These are phyloP conservation scores for Dasypus novemcinctus DNA, from an alignment of 2,113 vertebrate genomes.

Conservation along the genomic window DNA sequence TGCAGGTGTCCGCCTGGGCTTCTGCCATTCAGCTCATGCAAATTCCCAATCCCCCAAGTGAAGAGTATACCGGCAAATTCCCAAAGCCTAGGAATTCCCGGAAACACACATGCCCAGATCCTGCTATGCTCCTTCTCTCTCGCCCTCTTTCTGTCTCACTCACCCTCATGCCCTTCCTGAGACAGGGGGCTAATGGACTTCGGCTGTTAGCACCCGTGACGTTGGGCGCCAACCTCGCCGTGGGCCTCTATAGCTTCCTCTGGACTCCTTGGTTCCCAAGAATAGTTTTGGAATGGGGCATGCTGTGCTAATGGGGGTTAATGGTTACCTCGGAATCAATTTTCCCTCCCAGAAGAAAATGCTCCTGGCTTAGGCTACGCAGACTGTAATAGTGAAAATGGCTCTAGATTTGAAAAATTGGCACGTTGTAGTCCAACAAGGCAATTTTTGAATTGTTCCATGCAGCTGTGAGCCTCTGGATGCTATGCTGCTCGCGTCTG, in stretches of 20 bases:
- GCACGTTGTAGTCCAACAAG: constrained; percentile 82
- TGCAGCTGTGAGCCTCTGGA: constrained; percentile 76
- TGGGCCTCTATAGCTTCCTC: background rate
- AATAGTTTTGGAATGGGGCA: constrained; percentile 60
- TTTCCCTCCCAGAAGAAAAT: constrained; percentile 81
- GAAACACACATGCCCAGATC: background rate
- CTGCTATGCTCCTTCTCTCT: background rate
- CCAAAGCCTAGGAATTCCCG: background rate
- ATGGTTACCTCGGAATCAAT: constrained; percentile 78
- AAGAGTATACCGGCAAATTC: background rate
- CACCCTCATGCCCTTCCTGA: background rate
- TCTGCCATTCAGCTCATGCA: background rate
- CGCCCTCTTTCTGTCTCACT: rapidly evolving
- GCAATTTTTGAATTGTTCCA: constrained; percentile 84
- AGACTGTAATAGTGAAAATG: constrained; percentile 84
- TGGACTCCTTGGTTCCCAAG: constrained; percentile 55
- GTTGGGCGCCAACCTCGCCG: background rate
- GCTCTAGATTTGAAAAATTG: constrained; percentile 85
- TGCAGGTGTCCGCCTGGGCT: background rate
- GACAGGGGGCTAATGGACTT: constrained; percentile 53
- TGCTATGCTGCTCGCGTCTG: constrained; percentile 60
- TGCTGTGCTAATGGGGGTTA: constrained; percentile 75
- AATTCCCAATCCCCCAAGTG: background rate
- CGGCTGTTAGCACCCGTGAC: background rate
- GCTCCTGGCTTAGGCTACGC: constrained; percentile 72